Conservation (phyloP, 1,140 invertebrate genomes). For the Ruditapes philippinarum region DNA sequence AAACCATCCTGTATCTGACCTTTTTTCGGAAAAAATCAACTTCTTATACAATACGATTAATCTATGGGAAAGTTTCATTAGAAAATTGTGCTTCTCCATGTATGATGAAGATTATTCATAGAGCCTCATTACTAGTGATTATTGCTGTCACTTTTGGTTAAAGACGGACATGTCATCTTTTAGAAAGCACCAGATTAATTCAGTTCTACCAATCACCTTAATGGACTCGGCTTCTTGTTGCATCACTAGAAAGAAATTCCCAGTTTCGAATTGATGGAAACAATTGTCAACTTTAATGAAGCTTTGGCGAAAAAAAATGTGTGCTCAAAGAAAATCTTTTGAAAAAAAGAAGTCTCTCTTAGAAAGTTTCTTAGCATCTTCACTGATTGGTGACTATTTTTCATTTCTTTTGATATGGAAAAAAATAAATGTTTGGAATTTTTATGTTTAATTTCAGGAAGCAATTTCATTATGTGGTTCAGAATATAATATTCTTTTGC, state of each 20-base stretch:
- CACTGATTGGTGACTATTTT: neutral
- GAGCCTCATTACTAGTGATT: constrained; percentile 45
- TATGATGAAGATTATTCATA: constrained; percentile 23
- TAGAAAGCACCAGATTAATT: constrained; percentile 51
- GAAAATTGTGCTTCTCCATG: neutral
- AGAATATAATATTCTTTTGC: too few relatives aligned
- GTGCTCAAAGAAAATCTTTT: neutral
- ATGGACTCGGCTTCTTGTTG: constrained; percentile 42
- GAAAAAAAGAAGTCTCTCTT: neutral
- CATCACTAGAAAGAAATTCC: constrained; percentile 27
- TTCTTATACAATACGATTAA: too few relatives aligned
- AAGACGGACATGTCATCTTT: constrained; percentile 64
- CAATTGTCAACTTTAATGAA: constrained; percentile 60
- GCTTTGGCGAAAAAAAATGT: neutral
- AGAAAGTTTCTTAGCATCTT: neutral
- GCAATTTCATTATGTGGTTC: too few relatives aligned
- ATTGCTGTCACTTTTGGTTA: constrained; percentile 58
- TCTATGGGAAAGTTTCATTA: neutral
- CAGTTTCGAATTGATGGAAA: constrained; percentile 40
- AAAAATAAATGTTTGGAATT: too few relatives aligned
- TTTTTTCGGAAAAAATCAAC: too few relatives aligned
- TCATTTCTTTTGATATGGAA: neutral
- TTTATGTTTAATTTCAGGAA: too few relatives aligned
- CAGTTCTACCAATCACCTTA: constrained; percentile 62
- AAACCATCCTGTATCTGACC: too few relatives aligned